Evolutionary conservation across 2,888 invertebrate genomes (phyloP).

Genomic region (Rhaphigaster nebulosa): DNA sequence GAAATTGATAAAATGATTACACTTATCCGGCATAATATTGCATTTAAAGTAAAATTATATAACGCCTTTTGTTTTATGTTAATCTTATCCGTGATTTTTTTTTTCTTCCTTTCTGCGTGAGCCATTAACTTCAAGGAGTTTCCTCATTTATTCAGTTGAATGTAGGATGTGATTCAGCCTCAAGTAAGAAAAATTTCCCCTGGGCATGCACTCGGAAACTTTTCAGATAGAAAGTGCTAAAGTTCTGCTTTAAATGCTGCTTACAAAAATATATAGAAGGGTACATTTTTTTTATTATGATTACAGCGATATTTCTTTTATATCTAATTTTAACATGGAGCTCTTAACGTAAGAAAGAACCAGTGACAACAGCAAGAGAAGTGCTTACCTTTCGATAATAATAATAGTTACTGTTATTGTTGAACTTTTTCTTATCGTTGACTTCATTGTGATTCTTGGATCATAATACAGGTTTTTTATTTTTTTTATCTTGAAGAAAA

Average conservation of each 20-base stretch:
- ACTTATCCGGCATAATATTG: background rate
- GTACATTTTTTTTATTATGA: background rate
- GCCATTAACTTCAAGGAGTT: background rate
- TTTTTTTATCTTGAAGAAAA: too few relatives aligned
- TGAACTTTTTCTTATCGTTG: too few relatives aligned
- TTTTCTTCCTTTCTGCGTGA: background rate
- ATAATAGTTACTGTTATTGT: too few relatives aligned
- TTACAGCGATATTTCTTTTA: constrained; percentile 2
- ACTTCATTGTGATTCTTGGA: too few relatives aligned
- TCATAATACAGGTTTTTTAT: too few relatives aligned
- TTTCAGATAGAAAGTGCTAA: constrained; percentile 1
- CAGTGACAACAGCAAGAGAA: background rate
- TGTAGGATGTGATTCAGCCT: constrained; percentile 12
- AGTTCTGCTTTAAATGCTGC: constrained; percentile 19
- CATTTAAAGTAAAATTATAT: background rate
- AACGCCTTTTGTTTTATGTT: background rate
- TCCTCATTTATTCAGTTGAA: background rate
- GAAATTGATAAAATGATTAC: background rate
- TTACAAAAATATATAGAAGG: background rate
- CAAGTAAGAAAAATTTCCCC: constrained; percentile 32
- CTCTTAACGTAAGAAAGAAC: background rate
- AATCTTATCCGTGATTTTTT: background rate
- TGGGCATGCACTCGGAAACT: background rate
- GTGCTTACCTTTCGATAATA: background rate
- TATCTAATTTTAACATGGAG: background rate